Percentiles rank a stretch among this genome's conserved stretches.
These are phyloP conservation scores for Papilio aristodemus DNA, from an alignment of 1,140 invertebrate species.

Conservation along the genomic window DNA sequence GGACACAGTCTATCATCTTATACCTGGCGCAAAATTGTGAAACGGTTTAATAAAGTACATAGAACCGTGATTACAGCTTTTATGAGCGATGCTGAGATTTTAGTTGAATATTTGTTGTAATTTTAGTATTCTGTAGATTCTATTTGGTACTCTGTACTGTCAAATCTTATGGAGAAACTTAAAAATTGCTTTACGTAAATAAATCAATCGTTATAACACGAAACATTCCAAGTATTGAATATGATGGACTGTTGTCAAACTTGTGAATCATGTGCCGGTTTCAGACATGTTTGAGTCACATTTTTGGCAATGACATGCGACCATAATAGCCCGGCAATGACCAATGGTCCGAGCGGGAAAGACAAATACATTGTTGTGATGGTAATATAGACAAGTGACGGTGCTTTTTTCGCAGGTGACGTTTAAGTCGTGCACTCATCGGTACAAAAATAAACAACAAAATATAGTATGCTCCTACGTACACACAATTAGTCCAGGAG, in stretches of 20 bases:
- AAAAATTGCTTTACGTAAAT: not conserved
- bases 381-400: conserved; percentile 38
- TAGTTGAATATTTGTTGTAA: not conserved
- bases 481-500: conserved; percentile 69
- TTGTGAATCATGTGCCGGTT: conserved; percentile 48
- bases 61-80: not conserved
- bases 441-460: conserved; percentile 58
- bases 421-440: conserved; percentile 46
- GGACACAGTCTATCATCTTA: too few relatives aligned
- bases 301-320: conserved; percentile 61
- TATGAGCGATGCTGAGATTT: not conserved
- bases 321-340: conserved; percentile 53
- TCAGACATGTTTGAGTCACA: conserved; percentile 60
- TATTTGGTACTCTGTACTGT: not conserved
- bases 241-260: conserved; percentile 33
- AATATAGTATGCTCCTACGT: conserved; percentile 60
- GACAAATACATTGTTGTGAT: conserved; percentile 44
- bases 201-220: conserved; percentile 9
- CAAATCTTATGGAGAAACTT: too few relatives aligned
- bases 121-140: not conserved
- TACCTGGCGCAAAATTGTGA: too few relatives aligned
- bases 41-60: not conserved
- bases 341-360: conserved; percentile 42
- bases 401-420: conserved; percentile 24
- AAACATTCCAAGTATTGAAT: conserved; percentile 24